These are phyloP conservation scores for Micrasema longulum DNA, from an alignment of 1,140 invertebrate species.

Conservation along the genomic window DNA sequence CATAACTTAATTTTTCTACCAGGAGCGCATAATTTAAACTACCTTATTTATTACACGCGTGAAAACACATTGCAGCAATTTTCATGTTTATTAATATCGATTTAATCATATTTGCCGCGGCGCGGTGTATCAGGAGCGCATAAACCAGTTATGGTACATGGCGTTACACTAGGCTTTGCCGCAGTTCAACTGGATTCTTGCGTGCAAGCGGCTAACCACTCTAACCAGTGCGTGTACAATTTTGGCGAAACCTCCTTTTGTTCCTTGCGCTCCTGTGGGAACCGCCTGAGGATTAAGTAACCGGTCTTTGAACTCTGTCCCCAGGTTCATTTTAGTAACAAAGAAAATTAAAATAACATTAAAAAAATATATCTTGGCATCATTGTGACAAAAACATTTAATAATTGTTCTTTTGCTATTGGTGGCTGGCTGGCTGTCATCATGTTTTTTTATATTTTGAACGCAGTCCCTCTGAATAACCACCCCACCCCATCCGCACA, in stretches of 20 bases:
- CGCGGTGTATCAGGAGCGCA: constrained; percentile 8
- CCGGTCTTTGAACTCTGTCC: constrained; percentile 18
- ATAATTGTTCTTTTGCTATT: no score
- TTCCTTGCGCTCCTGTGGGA: constrained; percentile 32
- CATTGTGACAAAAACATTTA: no score
- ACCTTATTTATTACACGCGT: no score
- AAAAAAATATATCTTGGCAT: not conserved
- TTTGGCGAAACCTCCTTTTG: constrained; percentile 29
- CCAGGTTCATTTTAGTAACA: constrained; percentile 7
- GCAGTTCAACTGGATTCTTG: constrained; percentile 18
- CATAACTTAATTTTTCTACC: no score
- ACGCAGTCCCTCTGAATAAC: no score
- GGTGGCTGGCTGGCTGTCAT: no score
- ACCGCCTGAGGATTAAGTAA: constrained; percentile 28
- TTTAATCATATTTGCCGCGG: constrained; percentile 12
- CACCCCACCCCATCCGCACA: no score
- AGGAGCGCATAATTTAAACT: no score
- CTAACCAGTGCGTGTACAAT: constrained; percentile 21
- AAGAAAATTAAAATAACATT: not conserved
- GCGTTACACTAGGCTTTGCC: not conserved
- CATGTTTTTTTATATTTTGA: no score
- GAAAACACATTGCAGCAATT: no score
- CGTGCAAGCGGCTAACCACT: not conserved
- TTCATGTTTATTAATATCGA: no score
- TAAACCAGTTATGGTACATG: constrained; percentile 30